A percentile compares a stretch with the other conserved stretches of the same genome.
Evolutionary conservation across 2,797 vertebrate species (phyloP).

Genomic region (Enteromius thamalakanensis): DNA sequence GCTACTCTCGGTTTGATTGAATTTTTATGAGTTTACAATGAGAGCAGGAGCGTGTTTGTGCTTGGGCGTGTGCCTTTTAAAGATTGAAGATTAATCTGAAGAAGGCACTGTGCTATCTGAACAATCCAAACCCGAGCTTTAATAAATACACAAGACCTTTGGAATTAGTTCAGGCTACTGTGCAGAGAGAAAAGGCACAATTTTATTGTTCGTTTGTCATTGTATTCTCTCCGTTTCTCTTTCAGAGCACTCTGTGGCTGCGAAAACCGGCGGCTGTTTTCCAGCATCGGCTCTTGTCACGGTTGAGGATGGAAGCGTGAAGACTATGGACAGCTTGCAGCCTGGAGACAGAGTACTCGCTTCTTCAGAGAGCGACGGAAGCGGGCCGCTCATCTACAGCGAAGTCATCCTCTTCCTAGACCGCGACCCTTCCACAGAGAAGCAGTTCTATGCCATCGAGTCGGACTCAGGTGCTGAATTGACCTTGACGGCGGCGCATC

Average conservation of each 20-base stretch:
- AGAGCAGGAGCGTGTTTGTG: conserved; percentile 29
- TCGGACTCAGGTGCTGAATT: conserved; percentile 81
- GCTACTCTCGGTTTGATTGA: conserved; percentile 51
- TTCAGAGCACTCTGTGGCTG: conserved; percentile 94
- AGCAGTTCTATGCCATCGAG: conserved; percentile 84
- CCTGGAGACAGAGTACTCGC: conserved; percentile 88
- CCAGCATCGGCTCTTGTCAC: conserved; percentile 82
- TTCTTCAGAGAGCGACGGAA: conserved; percentile 79
- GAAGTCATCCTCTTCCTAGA: conserved; percentile 91
- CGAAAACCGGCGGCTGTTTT: conserved; percentile 98
- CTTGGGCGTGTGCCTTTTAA: conserved; percentile 32
- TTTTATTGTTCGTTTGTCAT: background rate
- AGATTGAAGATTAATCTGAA: conserved; percentile 33
- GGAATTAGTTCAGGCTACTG: conserved; percentile 22
- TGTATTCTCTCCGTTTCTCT: conserved; percentile 47
- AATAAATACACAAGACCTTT: background rate
- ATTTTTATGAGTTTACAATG: conserved; percentile 43
- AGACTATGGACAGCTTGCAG: conserved; percentile 80
- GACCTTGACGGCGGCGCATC: conserved; percentile 88
- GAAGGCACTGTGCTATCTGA: conserved; percentile 21
- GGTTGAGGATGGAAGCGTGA: conserved; percentile 81
- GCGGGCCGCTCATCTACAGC: conserved; percentile 83
- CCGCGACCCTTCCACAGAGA: conserved; percentile 75
- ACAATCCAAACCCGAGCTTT: conserved; percentile 5
- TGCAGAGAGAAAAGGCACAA: background rate